Base-by-base conservation (phyloP, 1,140 invertebrate species). In the Mya arenaria region DNA sequence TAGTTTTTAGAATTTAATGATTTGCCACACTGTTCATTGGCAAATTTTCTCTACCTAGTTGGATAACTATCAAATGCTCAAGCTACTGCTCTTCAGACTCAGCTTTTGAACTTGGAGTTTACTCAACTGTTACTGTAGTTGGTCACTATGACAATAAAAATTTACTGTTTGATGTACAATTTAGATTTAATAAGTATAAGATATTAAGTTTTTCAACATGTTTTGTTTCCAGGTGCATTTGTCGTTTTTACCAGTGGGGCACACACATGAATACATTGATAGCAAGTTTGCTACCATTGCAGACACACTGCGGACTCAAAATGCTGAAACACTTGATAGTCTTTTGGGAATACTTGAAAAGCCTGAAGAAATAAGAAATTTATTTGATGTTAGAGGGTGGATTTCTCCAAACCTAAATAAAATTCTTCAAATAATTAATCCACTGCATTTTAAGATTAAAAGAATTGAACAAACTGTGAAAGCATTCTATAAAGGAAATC, bases 211-310 rank as follows among this genome's bases (percentile, higher is more conserved):
- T n/a, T n/a, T n/a, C n/a, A n/a, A n/a, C n/a, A n/a, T n/a, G n/a
- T n/a, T n/a, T n/a, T 28, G 17, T 5, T 68, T 48, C 15, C 34
- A 85, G 84, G 72, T 85, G 0, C 79, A 85, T n/a, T 28, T 85
- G 25, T 82, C 79, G 25, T 85, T 85, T 55, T 62, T 85, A 25
- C 63, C 41, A 37, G 74, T 83, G 19, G 84, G 84, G 0, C 84
- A 85, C 62, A 85, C 84, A 6, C 80, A 85, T 62, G 73, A 85
- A 39, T 73, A 85, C 36, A 78, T 85, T 56, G 84, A 83, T 73
- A 68, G 66, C 4, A 39, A 5, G 0, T 85, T 85, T 41, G 79
- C 72, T 36, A 58, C 25, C 23, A 79, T 85, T 28, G 52, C 79
- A 34, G 80, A 83, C 19, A 77, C 39, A 63, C 36, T 85, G 13